phyloP scores from a whole-genome alignment of 2,113 vertebrate species.

The Trichechus manatus region DNA sequence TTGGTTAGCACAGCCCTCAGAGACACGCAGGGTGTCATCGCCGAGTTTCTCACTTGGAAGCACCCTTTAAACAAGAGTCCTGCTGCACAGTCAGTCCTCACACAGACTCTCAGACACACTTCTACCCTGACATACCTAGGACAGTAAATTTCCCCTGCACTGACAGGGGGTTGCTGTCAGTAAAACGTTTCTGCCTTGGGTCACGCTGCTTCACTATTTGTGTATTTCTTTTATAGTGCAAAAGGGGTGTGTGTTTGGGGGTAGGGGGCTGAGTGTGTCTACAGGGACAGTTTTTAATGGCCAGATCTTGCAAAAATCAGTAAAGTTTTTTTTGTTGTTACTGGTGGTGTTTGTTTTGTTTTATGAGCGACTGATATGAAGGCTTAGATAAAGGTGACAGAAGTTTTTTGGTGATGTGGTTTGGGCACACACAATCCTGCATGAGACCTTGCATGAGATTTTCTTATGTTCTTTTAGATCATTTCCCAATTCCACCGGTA shows the following conservation, averaged over 20 bases:
- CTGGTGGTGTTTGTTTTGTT: neutral
- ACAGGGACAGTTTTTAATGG: neutral
- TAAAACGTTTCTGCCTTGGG: neutral
- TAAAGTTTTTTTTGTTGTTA: neutral
- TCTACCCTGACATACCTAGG: neutral
- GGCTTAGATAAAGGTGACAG: too few species aligned
- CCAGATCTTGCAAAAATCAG: neutral
- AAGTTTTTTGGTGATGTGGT: neutral
- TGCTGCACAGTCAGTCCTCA: too few species aligned
- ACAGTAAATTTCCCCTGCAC: neutral
- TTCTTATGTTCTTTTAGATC: neutral
- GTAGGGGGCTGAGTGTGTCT: neutral
- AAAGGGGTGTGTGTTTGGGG: too few species aligned
- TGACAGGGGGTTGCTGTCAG: neutral
- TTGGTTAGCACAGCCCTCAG: neutral
- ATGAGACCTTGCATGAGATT: neutral
- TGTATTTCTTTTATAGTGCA: neutral
- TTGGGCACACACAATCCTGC: too few species aligned
- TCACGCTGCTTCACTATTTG: neutral
- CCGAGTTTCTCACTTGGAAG: neutral
- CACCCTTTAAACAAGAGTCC: neutral
- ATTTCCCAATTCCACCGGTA: neutral
- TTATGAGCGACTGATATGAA: neutral
- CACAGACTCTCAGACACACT: too few species aligned
- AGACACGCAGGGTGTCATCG: neutral